Base-by-base conservation (phyloP, 2,888 invertebrate genomes). In the Zele albiditarsus region DNA sequence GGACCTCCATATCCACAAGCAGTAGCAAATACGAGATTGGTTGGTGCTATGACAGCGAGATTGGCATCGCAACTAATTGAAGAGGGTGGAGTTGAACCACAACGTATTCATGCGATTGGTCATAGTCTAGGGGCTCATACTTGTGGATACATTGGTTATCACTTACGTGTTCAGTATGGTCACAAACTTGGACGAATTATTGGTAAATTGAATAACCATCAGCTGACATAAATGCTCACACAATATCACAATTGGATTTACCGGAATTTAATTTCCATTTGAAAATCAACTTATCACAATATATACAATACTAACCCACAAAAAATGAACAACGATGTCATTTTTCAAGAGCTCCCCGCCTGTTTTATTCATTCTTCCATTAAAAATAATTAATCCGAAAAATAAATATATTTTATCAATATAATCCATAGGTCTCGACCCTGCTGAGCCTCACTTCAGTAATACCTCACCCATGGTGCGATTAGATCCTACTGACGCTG, bases 1-100 rank as follows among this genome's bases (percentile, higher is more conserved):
- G 94, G 93, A 78, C 96, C 97, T 0, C 96, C 97, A 0, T 98
- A 98, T 86, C 94, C 95, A 0, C 97, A 97, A 89, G 97, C 98
- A 0, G 97, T 96, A 2, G 97, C 97, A 0, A 98, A 98, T 86
- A 96, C 96, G 25, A 91, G 97, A 69, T 91, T 98, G 16, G 94
- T 97, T 1, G 97, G 96, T 0, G 94, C 94, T 0, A 95, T 97
- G 89, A 93, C 95, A 0, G 96, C 96, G 0, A 93, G 95, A 88
- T 90, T 97, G 27, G 90, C 90, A 12, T 86, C 87, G 0, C 91
- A 91, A 77, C 81, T 91, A 28, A 88, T 90, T 16, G 84, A 89
- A 69, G 80, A 88, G 74, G 90, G 90, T 0, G 87, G 86, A n/a
- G 79, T 89, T 10, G 71, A 83, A 91, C 70, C 91, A 89, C 79